A percentile compares a stretch with the other conserved stretches of the same genome.
Evolutionary conservation across 2,797 vertebrate species (phyloP).

Genomic region (Capromys pilorides): DNA sequence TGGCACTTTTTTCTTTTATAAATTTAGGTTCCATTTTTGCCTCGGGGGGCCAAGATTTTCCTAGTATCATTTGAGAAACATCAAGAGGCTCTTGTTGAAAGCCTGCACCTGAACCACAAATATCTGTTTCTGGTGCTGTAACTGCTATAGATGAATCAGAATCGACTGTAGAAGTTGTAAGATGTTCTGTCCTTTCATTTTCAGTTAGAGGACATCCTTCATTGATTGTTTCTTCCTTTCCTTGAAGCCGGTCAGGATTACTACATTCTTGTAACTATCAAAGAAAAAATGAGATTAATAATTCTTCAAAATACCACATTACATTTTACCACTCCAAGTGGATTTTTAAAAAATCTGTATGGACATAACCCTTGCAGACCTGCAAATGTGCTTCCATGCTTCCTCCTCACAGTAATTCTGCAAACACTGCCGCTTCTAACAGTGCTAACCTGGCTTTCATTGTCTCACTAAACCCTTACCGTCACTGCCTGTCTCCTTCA

Average conservation of each 20-base stretch:
- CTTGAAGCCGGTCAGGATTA: slow-evolving; percentile 35
- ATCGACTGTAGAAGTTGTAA: not conserved
- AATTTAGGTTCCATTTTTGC: slow-evolving; percentile 64
- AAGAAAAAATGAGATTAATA: slow-evolving; percentile 69
- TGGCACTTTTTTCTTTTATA: not conserved
- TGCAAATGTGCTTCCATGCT: not conserved
- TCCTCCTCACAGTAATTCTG: not conserved
- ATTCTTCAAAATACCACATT: slow-evolving; percentile 37
- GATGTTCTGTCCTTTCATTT: not conserved
- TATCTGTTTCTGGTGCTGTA: slow-evolving; percentile 66
- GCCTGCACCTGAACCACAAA: slow-evolving; percentile 63
- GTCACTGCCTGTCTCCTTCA: not conserved
- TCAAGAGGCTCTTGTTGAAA: slow-evolving; percentile 63
- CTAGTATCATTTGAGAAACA: slow-evolving; percentile 1
- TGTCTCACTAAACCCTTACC: slow-evolving; percentile 42
- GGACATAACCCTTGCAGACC: not conserved
- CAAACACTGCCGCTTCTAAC: not conserved
- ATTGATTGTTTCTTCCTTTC: slow-evolving; percentile 46
- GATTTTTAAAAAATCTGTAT: not conserved
- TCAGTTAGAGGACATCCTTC: slow-evolving; percentile 29
- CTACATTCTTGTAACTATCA: slow-evolving; percentile 80
- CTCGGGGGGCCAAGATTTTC: not conserved
- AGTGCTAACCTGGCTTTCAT: slow-evolving; percentile 32
- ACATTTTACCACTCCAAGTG: not conserved
- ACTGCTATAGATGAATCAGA: not conserved